These are phyloP conservation scores for Zhuqinia jingwanae DNA, from an alignment of 2,888 invertebrate genomes.

Conservation along the genomic window DNA sequence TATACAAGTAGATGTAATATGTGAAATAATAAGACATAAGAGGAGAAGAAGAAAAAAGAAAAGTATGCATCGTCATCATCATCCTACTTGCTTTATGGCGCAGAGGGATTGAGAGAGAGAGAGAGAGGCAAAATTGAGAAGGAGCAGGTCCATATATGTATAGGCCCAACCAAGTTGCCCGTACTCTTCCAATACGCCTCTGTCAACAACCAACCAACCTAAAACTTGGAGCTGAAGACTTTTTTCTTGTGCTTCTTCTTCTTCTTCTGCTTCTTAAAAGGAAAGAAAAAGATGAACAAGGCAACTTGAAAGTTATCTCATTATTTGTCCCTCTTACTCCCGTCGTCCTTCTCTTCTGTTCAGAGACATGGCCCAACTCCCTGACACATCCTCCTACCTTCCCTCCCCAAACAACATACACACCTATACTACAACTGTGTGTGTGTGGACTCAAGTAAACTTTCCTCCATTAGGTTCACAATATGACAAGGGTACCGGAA, in stretches of 20 bases:
- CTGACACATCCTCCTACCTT: constrained; percentile 17
- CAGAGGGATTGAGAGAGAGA: constrained; percentile 54
- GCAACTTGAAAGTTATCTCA: constrained; percentile 72
- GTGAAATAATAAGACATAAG: background rate
- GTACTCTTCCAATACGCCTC: constrained; percentile 61
- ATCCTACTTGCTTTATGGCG: constrained; percentile 37
- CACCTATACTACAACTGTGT: background rate
- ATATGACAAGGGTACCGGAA: no score
- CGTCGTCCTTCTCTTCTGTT: constrained; percentile 26
- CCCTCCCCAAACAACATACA: background rate
- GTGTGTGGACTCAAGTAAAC: background rate
- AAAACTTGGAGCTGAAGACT: constrained; percentile 53
- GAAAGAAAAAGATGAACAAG: constrained; percentile 62
- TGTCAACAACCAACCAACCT: constrained; percentile 60
- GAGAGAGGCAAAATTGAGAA: no score
- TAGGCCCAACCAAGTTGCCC: no score
- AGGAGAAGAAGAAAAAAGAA: background rate
- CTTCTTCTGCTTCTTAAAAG: background rate
- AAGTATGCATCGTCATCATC: background rate
- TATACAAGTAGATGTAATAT: background rate
- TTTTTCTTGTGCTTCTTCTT: constrained; percentile 44
- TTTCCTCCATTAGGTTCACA: no score
- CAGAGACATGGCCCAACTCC: constrained; percentile 37
- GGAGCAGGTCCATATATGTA: no score
- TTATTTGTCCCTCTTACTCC: constrained; percentile 69